Evolutionary conservation across 1,140 invertebrate genomes (phyloP).

Genomic region (Sinella curviseta): DNA sequence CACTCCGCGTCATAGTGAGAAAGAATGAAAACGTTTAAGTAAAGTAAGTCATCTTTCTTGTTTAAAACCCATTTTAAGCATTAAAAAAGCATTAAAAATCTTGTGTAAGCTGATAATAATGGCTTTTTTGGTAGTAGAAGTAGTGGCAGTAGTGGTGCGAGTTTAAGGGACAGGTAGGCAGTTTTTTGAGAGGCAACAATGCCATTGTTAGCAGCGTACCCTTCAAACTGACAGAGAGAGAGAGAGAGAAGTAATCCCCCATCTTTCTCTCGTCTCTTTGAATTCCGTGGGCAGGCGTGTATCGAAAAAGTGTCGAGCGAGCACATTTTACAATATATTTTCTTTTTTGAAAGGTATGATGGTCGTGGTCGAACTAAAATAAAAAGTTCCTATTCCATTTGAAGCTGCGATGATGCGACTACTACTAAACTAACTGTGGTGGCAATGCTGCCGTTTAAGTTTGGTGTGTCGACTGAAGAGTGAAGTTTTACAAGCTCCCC

Average conservation of each 20-base stretch:
- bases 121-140: neutral
- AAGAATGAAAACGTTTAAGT: constrained; percentile 1
- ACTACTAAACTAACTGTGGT: neutral
- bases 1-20: neutral
- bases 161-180: constrained; percentile 12
- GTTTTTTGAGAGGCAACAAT: neutral
- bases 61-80: constrained; percentile 4
- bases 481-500: constrained; percentile 1
- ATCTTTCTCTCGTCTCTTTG: neutral
- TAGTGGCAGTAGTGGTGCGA: neutral
- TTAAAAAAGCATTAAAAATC: constrained; percentile 19
- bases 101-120: constrained; percentile 10
- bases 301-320: neutral
- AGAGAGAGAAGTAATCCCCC: too few species aligned
- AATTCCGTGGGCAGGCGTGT: neutral
- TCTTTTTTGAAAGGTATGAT: neutral
- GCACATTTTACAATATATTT: neutral
- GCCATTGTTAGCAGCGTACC: neutral
- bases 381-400: neutral
- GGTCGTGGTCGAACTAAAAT: neutral
- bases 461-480: neutral
- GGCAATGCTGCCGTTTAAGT: neutral
- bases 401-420: neutral
- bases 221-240: neutral
- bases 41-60: constrained; percentile 18